Evolutionary conservation across 2,113 vertebrate genomes (phyloP), one percentile per base, ranked within the genome.

Genomic region (Channa argus): DNA sequence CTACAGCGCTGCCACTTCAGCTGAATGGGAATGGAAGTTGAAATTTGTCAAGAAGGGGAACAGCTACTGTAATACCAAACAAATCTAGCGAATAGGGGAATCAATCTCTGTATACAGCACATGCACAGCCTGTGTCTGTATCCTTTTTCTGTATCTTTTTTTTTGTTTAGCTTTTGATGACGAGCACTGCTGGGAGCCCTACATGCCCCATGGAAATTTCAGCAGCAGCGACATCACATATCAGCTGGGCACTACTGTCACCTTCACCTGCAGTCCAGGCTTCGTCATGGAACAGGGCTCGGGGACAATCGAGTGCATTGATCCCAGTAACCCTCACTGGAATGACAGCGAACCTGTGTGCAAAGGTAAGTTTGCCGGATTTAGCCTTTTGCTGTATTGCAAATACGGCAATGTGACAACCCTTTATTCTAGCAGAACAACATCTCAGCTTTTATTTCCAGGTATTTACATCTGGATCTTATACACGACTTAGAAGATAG

Each of bases 311-410:
- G 96, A 97, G 90, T 98, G 97, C 14, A 91, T 97, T 14, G 95
- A 96, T 52, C 92, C 95, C 73, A 93, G 94, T 60, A 96, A 96
- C 63, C 97, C 97, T 34, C 96, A 95, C 89, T 98, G 97, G 97
- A 98, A 97, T 2, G 96, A 96, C 82, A 97, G 94, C 1, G 97
- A 98, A 50, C 97, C 97, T 3, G 94, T 96, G 69, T 98, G 97
- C 89, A 95, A 87, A 93, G 97, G 97, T 97, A 47, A 3, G 8
- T 36, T 24, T 43, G 68, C n/a, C 38, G 45, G 38, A 12, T 4
- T 24, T 12, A 7, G 15, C 3, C 24, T 41, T 34, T 4, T 0
- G 39, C 11, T 75, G 24, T 9, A 15, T 62, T 49, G 39, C 1
- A 0, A 52, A 24, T 24, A 24, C 24, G 24, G 24, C 24, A 24